phyloP scores from a whole-genome alignment of 2,113 vertebrate genomes.

The Pleuronectes platessa region DNA sequence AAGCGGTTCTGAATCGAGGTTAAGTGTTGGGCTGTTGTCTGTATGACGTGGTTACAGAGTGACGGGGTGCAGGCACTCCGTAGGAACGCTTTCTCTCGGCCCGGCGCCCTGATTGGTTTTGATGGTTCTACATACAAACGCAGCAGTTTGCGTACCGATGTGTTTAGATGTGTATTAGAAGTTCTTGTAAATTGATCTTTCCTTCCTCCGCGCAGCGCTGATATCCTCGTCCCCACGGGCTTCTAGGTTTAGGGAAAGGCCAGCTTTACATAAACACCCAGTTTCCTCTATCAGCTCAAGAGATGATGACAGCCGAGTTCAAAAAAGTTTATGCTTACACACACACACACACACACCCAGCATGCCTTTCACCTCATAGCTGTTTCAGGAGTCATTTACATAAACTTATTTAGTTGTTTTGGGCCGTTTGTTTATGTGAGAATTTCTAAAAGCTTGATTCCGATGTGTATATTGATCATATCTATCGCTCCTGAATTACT shows the following conservation, averaged over 20 bases:
- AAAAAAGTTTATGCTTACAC: slow-evolving; percentile 24
- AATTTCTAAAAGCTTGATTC: neutral
- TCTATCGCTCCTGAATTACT: slow-evolving; percentile 58
- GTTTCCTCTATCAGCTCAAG: slow-evolving; percentile 73
- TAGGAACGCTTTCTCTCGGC: slow-evolving; percentile 19
- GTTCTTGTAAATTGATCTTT: slow-evolving; percentile 66
- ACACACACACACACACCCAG: slow-evolving; percentile 1
- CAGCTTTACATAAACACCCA: slow-evolving; percentile 69
- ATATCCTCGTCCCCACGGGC: slow-evolving; percentile 63
- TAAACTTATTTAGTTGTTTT: slow-evolving; percentile 31
- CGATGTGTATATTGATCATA: slow-evolving; percentile 6
- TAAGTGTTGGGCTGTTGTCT: slow-evolving; percentile 64
- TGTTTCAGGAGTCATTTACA: slow-evolving; percentile 1
- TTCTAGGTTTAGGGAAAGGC: slow-evolving; percentile 68
- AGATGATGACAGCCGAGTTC: slow-evolving; percentile 65
- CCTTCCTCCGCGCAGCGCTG: slow-evolving; percentile 57
- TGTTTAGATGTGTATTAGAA: slow-evolving; percentile 55
- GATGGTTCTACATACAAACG: slow-evolving; percentile 47
- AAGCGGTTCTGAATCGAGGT: slow-evolving; percentile 70
- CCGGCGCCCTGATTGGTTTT: slow-evolving; percentile 39
- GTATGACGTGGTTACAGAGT: slow-evolving; percentile 46
- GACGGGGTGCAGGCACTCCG: slow-evolving; percentile 48
- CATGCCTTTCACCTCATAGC: neutral
- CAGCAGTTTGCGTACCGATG: slow-evolving; percentile 7
- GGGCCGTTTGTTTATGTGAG: slow-evolving; percentile 8